phyloP scores from a whole-genome alignment of 2,113 vertebrate genomes.

The Mesocricetus auratus region DNA sequence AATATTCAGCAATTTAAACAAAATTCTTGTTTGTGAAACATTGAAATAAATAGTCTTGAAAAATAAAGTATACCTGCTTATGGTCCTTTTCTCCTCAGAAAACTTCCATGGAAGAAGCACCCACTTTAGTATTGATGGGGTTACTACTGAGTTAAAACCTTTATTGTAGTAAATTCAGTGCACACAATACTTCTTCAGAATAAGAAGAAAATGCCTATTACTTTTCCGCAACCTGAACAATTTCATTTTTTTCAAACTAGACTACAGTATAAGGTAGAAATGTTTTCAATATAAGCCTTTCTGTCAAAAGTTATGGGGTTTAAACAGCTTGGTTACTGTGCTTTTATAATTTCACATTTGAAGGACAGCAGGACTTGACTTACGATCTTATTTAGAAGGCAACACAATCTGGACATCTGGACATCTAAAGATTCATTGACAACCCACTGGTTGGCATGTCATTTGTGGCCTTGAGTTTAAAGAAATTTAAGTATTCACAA shows the following conservation, averaged over 20 bases:
- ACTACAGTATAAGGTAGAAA: neutral
- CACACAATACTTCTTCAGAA: neutral
- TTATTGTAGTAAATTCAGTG: neutral
- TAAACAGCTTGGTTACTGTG: neutral
- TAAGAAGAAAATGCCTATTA: neutral
- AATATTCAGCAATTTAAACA: neutral
- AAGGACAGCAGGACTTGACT: neutral
- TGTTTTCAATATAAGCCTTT: neutral
- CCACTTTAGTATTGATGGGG: neutral
- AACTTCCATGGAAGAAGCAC: neutral
- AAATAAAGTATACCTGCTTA: neutral
- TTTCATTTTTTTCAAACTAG: slow-evolving; percentile 20
- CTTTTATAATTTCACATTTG: neutral
- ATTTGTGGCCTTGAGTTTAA: neutral
- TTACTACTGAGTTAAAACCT: neutral
- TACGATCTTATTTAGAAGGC: neutral
- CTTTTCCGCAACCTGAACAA: neutral
- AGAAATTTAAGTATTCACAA: slow-evolving; percentile 2
- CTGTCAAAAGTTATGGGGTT: neutral
- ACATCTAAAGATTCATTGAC: neutral
- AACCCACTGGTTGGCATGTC: neutral
- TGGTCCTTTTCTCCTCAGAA: neutral
- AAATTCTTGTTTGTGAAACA: neutral
- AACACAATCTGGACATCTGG: fast-evolving
- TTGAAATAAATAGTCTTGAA: neutral